phyloP scores from a whole-genome alignment of 2,113 vertebrate genomes.

The Psettodes erumei region DNA sequence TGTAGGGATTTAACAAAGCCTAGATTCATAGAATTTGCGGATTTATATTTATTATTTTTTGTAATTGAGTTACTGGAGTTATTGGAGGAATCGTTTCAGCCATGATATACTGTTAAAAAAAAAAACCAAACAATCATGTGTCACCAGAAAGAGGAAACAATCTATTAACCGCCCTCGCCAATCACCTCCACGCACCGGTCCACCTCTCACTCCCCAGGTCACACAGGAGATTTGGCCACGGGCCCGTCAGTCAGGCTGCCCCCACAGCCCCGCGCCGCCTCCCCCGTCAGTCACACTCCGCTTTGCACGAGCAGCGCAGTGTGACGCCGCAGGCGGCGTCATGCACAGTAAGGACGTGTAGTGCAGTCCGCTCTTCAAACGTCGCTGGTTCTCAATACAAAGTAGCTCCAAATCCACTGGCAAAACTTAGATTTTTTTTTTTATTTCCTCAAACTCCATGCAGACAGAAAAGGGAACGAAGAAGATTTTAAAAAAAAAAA shows the following conservation, averaged over 20 bases:
- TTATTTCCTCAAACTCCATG: constrained; percentile 13
- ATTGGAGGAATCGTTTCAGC: too few relatives aligned
- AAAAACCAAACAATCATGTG: too few relatives aligned
- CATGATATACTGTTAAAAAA: constrained; percentile 6
- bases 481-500: constrained; percentile 27
- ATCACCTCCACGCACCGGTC: constrained; percentile 51
- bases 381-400: constrained; percentile 29
- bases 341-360: constrained; percentile 42
- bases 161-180: constrained; percentile 43
- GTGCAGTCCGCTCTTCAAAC: constrained; percentile 34
- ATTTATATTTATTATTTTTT: too few relatives aligned
- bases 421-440: constrained; percentile 23
- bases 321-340: constrained; percentile 41
- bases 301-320: constrained; percentile 9
- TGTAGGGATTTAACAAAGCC: too few relatives aligned
- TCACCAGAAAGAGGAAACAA: constrained; percentile 38
- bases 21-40: too few relatives aligned
- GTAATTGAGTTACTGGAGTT: too few relatives aligned
- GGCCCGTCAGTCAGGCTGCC: constrained; percentile 55
- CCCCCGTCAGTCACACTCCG: constrained; percentile 59
- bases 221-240: constrained; percentile 46
- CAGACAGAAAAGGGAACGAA: constrained; percentile 13
- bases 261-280: constrained; percentile 44
- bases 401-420: constrained; percentile 12
- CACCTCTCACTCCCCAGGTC: constrained; percentile 50